phyloP scores from a whole-genome alignment of 2,888 invertebrate species.

The Macrosiphum euphorbiae region DNA sequence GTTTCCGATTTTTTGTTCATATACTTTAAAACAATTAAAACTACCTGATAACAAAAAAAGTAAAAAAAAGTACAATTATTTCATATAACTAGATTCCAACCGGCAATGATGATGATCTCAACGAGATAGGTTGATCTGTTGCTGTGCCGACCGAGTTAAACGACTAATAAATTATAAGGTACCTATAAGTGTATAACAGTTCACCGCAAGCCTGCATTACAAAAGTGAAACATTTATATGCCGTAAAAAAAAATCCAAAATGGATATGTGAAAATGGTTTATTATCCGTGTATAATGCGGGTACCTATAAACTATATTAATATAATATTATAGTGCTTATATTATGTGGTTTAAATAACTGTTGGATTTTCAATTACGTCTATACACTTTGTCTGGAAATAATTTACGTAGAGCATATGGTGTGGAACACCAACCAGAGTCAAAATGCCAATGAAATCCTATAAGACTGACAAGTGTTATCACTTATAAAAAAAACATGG shows the following conservation, averaged over 20 bases:
- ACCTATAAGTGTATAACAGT: neutral
- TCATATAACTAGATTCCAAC: neutral
- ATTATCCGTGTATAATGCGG: neutral
- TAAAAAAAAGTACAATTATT: neutral
- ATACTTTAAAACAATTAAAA: neutral
- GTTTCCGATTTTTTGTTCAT: neutral
- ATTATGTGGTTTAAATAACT: constrained; percentile 1
- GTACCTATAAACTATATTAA: neutral
- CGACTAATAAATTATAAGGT: neutral
- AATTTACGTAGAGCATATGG: constrained; percentile 15
- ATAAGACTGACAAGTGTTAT: neutral
- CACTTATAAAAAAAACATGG: neutral
- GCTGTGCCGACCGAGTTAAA: neutral
- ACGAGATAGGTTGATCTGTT: neutral
- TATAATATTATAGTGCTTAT: neutral
- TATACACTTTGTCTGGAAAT: neutral
- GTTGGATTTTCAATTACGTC: constrained; percentile 1
- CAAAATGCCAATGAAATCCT: constrained; percentile 31
- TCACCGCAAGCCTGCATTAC: neutral
- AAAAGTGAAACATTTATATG: neutral
- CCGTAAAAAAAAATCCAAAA: neutral
- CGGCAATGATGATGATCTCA: neutral
- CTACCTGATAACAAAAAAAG: neutral
- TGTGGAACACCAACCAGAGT: constrained; percentile 1
- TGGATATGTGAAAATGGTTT: neutral